Evolutionary conservation across 2,113 vertebrate genomes (phyloP).

Genomic region (Emydocephalus ijimae): DNA sequence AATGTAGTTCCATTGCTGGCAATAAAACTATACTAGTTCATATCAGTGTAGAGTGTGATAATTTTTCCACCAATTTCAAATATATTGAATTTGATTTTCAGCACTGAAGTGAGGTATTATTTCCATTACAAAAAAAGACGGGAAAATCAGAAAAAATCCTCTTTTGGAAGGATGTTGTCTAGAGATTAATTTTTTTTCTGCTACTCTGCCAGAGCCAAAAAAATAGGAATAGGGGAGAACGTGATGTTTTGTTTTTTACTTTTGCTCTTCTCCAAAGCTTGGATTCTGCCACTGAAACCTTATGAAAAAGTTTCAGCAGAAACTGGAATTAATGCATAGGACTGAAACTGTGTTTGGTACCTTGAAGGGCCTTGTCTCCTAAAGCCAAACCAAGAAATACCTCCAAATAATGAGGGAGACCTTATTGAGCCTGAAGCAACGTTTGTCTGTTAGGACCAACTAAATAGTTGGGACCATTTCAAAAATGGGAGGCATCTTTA

Average conservation of each 20-base stretch:
- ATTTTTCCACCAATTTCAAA: not conserved
- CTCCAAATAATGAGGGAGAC: not conserved
- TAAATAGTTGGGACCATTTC: not conserved
- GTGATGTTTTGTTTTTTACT: not conserved
- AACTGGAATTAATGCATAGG: not conserved
- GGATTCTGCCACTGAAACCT: not conserved
- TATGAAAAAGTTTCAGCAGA: not conserved
- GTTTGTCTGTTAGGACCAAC: not conserved
- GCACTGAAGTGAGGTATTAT: not conserved
- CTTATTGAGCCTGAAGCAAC: not conserved
- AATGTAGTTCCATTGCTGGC: not conserved
- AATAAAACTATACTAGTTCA: not conserved
- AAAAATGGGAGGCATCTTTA: not conserved
- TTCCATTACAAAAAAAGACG: not conserved
- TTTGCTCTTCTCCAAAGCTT: not conserved
- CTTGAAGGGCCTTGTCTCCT: not conserved
- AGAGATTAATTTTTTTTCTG: not conserved
- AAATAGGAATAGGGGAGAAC: not conserved
- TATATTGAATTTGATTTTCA: conserved; percentile 11
- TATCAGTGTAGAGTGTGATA: not conserved
- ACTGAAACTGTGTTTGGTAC: not conserved
- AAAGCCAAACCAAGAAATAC: not conserved
- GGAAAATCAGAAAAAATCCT: not conserved
- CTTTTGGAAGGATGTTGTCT: not conserved
- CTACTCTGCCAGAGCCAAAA: not conserved